Evolutionary conservation across 2,113 vertebrate genomes (phyloP).

Genomic region (Nannospalax galili): DNA sequence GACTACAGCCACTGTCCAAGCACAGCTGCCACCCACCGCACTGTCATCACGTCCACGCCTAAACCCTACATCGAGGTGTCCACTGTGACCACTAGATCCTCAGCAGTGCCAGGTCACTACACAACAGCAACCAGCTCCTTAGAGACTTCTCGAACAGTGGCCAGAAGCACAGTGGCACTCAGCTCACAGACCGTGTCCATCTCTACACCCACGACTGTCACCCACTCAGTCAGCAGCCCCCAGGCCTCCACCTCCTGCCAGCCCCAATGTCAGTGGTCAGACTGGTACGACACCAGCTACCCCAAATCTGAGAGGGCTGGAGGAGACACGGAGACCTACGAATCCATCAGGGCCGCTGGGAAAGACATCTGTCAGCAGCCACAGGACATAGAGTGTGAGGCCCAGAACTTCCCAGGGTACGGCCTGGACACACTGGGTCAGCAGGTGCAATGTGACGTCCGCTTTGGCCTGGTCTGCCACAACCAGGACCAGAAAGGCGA

Average conservation of each 20-base stretch:
- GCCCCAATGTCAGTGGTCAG: conserved; percentile 81
- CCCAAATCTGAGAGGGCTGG: conserved; percentile 76
- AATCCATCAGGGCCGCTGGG: conserved; percentile 70
- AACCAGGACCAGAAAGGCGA: conserved; percentile 80
- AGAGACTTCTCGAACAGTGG: background rate
- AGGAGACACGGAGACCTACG: conserved; percentile 83
- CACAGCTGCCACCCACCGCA: background rate
- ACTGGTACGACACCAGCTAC: conserved; percentile 83
- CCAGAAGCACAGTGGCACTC: accelerated
- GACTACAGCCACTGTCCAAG: conserved; percentile 49
- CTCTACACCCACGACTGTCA: accelerated
- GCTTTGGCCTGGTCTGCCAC: conserved; percentile 80
- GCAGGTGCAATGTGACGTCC: conserved; percentile 74
- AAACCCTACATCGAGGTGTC: accelerated
- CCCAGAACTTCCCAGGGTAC: conserved; percentile 67
- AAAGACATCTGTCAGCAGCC: conserved; percentile 78
- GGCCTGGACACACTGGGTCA: conserved; percentile 77
- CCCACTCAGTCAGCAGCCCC: accelerated
- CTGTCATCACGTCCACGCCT: accelerated
- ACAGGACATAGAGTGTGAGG: conserved; percentile 82
- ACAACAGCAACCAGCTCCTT: background rate
- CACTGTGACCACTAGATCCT: too few relatives aligned
- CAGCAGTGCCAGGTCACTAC: background rate
- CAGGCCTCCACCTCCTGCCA: conserved; percentile 43
- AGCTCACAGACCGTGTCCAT: accelerated